A percentile compares a stretch with the other conserved stretches of the same genome.
These are phyloP conservation scores for Himalopsyche kuldschensis DNA, from an alignment of 2,888 invertebrate species.

Conservation along the genomic window DNA sequence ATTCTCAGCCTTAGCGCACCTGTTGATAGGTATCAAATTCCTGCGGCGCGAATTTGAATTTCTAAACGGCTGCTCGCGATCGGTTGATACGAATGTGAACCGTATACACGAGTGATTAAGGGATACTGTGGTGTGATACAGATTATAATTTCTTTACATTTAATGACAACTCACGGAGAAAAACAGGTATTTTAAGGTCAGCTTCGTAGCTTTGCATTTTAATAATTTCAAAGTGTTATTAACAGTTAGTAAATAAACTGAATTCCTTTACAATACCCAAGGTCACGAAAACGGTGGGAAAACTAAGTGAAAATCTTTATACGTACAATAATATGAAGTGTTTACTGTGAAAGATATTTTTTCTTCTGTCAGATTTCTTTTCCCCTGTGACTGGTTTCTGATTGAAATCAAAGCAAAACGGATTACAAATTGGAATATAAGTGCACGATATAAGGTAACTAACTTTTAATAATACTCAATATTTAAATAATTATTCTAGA, in stretches of 20 bases:
- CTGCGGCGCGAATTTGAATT: constrained; percentile 35
- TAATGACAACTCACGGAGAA: not conserved
- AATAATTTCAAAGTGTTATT: constrained; percentile 4
- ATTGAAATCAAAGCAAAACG: not conserved
- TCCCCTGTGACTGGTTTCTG: not conserved
- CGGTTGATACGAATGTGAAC: not conserved
- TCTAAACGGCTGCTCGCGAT: constrained; percentile 25
- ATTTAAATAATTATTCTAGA: too few relatives aligned
- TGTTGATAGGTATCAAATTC: constrained; percentile 35
- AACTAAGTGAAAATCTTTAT: not conserved
- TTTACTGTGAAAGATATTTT: not conserved
- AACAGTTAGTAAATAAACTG: constrained; percentile 7
- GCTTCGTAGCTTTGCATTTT: constrained; percentile 24
- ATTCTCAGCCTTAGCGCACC: constrained; percentile 25
- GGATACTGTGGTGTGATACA: not conserved
- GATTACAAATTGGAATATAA: not conserved
- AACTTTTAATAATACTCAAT: too few relatives aligned
- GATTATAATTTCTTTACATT: not conserved
- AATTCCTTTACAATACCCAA: not conserved
- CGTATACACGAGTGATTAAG: not conserved
- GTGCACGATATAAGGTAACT: not conserved
- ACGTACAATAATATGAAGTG: not conserved
- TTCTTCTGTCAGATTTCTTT: not conserved
- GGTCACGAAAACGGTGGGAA: not conserved
- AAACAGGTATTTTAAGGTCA: constrained; percentile 29